These are phyloP conservation scores for Cryptocephalus primarius DNA, from an alignment of 2,888 invertebrate genomes.

Conservation along the genomic window DNA sequence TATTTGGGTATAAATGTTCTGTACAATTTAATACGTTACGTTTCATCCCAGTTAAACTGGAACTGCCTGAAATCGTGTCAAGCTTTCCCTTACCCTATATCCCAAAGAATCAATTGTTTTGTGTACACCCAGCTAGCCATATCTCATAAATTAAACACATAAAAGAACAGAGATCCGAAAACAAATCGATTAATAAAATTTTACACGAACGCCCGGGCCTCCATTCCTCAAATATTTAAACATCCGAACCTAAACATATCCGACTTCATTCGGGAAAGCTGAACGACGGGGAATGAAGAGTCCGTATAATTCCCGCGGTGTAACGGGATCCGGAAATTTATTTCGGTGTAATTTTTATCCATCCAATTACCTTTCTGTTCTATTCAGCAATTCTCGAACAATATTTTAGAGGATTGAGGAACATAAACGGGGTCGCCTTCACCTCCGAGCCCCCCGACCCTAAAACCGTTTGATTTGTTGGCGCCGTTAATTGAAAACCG, in stretches of 20 bases:
- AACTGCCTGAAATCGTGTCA: no score
- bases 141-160: no score
- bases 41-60: no score
- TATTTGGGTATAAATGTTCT: no score
- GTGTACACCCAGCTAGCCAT: no score
- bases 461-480: constrained; percentile 43
- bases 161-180: no score
- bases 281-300: constrained; percentile 6
- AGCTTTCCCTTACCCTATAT: no score
- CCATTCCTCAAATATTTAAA: constrained; percentile 2
- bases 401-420: constrained; percentile 39
- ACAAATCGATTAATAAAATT: no score
- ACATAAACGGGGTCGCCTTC: constrained; percentile 29
- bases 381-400: constrained; percentile 37
- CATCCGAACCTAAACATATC: constrained; percentile 2
- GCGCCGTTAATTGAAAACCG: constrained; percentile 43
- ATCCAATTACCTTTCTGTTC: constrained; percentile 37
- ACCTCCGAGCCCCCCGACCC: constrained; percentile 24
- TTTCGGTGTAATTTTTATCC: constrained; percentile 31
- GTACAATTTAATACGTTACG: no score
- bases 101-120: no score
- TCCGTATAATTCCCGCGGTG: constrained; percentile 9
- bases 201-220: background rate
- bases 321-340: constrained; percentile 11
- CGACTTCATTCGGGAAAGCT: constrained; percentile 1